Evolutionary conservation across 2,888 invertebrate species (phyloP), one percentile per base, ranked within the genome.

Genomic region (Drosophila yooni): DNA sequence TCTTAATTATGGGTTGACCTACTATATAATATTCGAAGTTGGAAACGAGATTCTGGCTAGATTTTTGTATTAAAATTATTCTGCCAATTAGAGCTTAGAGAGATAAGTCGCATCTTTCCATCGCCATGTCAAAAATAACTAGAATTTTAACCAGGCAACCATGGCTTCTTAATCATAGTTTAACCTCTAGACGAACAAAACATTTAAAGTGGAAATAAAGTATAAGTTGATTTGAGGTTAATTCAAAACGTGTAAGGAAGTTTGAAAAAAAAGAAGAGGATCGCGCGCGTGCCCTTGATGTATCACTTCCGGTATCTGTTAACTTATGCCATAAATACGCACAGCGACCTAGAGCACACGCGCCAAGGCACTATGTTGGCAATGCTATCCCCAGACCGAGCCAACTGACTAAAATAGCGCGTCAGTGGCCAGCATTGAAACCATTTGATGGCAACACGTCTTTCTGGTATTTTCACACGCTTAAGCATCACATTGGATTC

Each of bases 401-500:
- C 60, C 40, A 73, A 70, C 60, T 67, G 70, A 60, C 65, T 76
- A 75, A 78, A 80, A 68, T 72, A 72, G 72, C 68, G 76, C 68
- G 76, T 51, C 76, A 65, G 72, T 75, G 59, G 72, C 70, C 79
- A 75, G 80, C 74, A 82, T 73, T 77, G 74, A 74, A 80, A 84
- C 84, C 89, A 84, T 89, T 89, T 86, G 84, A 84, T 88, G 87
- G 87, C 80, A 89, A 88, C 92, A 92, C 91, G 91, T 91, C 88
- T 91, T 91, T 90, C 89, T 91, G 91, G 91, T 91, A 91, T 92
- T 92, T 92, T 92, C 92, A 92, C 92, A 92, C 92, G 92, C 92
- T 90, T 92, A 92, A 92, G 92, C 92, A 92, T 91, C 92, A 89
- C 91, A 92, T 92, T 92, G 91, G 92, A 92, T 92, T 92, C 92